Evolutionary conservation across 2,113 vertebrate species (phyloP), one percentile per base, ranked within the genome.

Genomic region (Thamnophis sirtalis): DNA sequence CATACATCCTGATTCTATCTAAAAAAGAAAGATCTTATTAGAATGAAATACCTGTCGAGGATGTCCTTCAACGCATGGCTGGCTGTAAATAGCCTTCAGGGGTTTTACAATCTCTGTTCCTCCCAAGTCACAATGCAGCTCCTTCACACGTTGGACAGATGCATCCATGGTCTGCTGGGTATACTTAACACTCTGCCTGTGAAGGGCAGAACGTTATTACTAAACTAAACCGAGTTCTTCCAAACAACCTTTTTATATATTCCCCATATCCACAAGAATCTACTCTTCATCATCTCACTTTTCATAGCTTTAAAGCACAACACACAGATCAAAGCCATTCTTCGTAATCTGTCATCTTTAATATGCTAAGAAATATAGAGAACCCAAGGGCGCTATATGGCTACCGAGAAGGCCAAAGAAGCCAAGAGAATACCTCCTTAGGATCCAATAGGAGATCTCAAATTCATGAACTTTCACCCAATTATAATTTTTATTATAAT

Each of bases 71-170:
- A 97, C 95, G 92, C 96, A 96, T 80, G 96, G 43, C 86, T 95
- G 96, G 48, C 92, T 96, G 94, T 98, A 98, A 96, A 98, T 98
- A 89, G 96, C 87, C 87, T 95, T 53, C 13, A 98, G 95, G 0
- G 98, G 96, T 11, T n/a, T 0, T 24, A 98, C 93, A 87, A 98
- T 98, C 94, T 98, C 97, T 0, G 98, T 99, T 55, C 98, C 98
- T 2, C 98, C 97, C 33, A 98, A 90, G 90, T 98, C 1, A 28
- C 97, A 98, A 0, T 11, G 0, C 95, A 98, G 96, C 15, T 33
- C 0, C 1, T 97, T 94, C 13, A 98, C 96, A 88, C 48, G 96
- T 68, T 93, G 55, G 93, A 98, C 80, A 49, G 98, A 98, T 13
- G 96, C 80, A 5, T 98, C 95, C 98, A 98, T 96, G 0, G 96